Evolutionary conservation across 2,888 invertebrate genomes (phyloP), one percentile per base, ranked within the genome.

Genomic region (Pyrocoelia pectoralis): DNA sequence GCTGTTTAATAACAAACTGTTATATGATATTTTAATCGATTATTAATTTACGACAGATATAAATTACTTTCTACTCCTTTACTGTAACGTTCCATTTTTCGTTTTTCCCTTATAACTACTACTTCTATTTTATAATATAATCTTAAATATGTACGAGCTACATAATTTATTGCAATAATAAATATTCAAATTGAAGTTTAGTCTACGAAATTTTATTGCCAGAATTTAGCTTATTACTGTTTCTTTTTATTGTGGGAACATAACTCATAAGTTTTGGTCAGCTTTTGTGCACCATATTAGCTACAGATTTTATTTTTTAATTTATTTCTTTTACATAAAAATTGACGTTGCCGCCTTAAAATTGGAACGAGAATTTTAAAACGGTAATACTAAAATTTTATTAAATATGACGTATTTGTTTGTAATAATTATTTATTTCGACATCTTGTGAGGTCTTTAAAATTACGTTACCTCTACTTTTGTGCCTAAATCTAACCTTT

Each of bases 11-110:
- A 46, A 17, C 17, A 17, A 46, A 46, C 17, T 43, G 43, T 43
- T 43, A 43, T 46, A 41, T 48, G 50, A 57, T 57, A 18, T 58
- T 58, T 58, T 52, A 58, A 58, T 52, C 58, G 51, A 43, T 43
- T 58, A 52, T 33, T 29, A 58, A 58, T 51, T 58, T 58, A 58
- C 40, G 46, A 28, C 15, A 14, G 38, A 28, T 3, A 28, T 55
- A 46, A 24, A 46, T 18, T 46, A 46, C 46, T 46, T 46, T 46
- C 17, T 9, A 46, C 4, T 46, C 46, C 46, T 10, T 46, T 46
- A 5, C 33, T 33, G 33, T n/a, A 33, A n/a, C 33, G 33, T n/a
- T n/a, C 33, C 2, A n/a, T 33, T 33, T n/a, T 33, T 33, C 33
- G 24, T 24, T 33, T 24, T 24, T 24, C 24, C 3, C 8, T 5